Conservation (phyloP, 1,140 invertebrate species). For the Yoshiicerus persimilis region DNA sequence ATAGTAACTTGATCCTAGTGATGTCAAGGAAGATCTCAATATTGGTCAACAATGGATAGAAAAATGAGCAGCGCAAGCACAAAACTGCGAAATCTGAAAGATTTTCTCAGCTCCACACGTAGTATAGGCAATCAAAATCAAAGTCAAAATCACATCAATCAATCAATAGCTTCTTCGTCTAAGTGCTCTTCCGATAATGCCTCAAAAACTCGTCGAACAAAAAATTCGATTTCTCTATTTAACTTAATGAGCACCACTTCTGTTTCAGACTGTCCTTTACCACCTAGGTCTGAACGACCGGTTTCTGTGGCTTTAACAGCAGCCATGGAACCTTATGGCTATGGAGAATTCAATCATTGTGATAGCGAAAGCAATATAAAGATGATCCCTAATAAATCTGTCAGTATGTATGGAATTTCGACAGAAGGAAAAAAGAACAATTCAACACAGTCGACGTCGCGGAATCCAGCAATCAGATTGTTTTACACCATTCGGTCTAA, state of each 20-base stretch:
- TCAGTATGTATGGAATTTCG: slow-evolving; percentile 44
- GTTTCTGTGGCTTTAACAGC: not conserved
- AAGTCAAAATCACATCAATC: not conserved
- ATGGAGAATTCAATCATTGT: not conserved
- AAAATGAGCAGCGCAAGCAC: slow-evolving; percentile 27
- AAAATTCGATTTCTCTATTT: slow-evolving; percentile 42
- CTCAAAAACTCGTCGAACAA: not conserved
- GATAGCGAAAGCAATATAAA: not conserved
- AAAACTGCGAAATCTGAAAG: slow-evolving; percentile 43
- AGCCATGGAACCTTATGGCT: not conserved
- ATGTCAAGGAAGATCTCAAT: not conserved
- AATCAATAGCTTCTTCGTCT: not conserved
- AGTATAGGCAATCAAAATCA: not conserved
- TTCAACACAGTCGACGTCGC: not conserved
- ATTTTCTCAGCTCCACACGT: slow-evolving; percentile 38
- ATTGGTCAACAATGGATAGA: slow-evolving; percentile 2
- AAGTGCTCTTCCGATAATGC: not conserved
- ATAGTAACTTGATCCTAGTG: not conserved
- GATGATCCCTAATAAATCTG: slow-evolving; percentile 26
- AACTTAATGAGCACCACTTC: slow-evolving; percentile 24
- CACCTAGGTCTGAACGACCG: not conserved
- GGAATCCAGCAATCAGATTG: slow-evolving; percentile 39
- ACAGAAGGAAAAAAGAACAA: not conserved
- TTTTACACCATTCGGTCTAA: slow-evolving; percentile 45
- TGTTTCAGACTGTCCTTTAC: not conserved